Evolutionary conservation across 2,888 invertebrate species (phyloP).

Genomic region (Thymelicus sylvestris): DNA sequence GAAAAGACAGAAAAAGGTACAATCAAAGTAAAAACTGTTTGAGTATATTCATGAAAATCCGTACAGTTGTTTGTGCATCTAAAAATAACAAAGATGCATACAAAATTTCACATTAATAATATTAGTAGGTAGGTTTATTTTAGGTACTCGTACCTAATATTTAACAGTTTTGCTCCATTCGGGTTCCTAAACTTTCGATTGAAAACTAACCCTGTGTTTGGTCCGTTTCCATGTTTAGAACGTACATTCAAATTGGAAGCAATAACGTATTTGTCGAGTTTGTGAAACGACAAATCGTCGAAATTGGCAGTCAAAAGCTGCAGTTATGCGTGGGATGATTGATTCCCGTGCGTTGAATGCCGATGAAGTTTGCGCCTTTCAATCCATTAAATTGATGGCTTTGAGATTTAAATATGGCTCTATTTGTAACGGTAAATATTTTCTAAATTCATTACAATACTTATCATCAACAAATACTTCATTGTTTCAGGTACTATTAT

Average conservation of each 20-base stretch:
- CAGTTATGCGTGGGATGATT: slow-evolving; percentile 34
- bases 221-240: slow-evolving; percentile 15
- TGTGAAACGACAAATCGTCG: slow-evolving; percentile 35
- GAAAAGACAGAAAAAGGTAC: too few relatives aligned
- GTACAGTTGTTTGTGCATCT: too few relatives aligned
- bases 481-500: not conserved
- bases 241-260: slow-evolving; percentile 28
- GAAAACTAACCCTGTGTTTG: not conserved
- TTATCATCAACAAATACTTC: not conserved
- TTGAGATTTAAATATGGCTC: slow-evolving; percentile 1
- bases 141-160: too few relatives aligned
- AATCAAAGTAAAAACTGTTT: too few relatives aligned
- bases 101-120: too few relatives aligned
- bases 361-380: slow-evolving; percentile 34
- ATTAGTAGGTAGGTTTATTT: too few relatives aligned
- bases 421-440: not conserved
- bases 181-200: too few relatives aligned
- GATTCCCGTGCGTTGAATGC: slow-evolving; percentile 37
- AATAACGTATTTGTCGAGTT: slow-evolving; percentile 37
- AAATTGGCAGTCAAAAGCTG: slow-evolving; percentile 36
- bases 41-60: too few relatives aligned
- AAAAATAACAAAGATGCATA: too few relatives aligned
- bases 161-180: too few relatives aligned
- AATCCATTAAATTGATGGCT: slow-evolving; percentile 26
- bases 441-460: not conserved